Base-by-base conservation (phyloP, 30 jellyfish, hydroid and myxozoan species). In the Pelagia noctiluca region DNA sequence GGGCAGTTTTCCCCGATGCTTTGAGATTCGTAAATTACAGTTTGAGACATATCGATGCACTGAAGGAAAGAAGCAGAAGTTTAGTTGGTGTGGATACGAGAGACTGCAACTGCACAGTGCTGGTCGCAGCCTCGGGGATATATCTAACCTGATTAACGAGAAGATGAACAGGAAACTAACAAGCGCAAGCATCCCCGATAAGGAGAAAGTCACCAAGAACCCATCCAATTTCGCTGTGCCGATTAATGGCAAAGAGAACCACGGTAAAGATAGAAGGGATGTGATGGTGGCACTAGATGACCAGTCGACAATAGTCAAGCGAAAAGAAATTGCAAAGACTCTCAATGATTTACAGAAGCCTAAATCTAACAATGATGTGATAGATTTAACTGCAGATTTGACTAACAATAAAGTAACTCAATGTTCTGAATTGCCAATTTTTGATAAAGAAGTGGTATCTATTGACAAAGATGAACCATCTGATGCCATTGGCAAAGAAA, bases 21-120 rank as follows among this genome's bases (percentile, higher is more conserved):
- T n/a, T n/a, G n/a, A n/a, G n/a, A n/a, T n/a, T n/a, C n/a, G n/a
- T n/a, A n/a, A n/a, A n/a, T n/a, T n/a, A n/a, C n/a, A n/a, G n/a
- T n/a, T n/a, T n/a, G n/a, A n/a, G n/a, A n/a, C n/a, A n/a, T 91
- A 63, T 64, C 82, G 98, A 21, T 91, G 98, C 86, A 38, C 84
- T 23, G 82, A 76, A 42, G 96, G 96, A 60, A 85, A 76, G 62
- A 82, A 75, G 37, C 26, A 47, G 32, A 66, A 86, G 38, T 1
- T 54, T 4, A 79, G 80, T 12, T 91, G 98, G 98, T 91, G 98
- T 85, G 96, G 98, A 4, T 63, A 4, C 47, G 88, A 75, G 50
- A 75, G 46, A 1, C 23, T 85, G 34, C 64, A 35, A 22, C 63
- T 22, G 61, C 84, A 68, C n/a, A 35, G 22, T 25, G 19, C 12